phyloP scores from a whole-genome alignment of 2,113 vertebrate genomes.

The Corythoichthys intestinalis region DNA sequence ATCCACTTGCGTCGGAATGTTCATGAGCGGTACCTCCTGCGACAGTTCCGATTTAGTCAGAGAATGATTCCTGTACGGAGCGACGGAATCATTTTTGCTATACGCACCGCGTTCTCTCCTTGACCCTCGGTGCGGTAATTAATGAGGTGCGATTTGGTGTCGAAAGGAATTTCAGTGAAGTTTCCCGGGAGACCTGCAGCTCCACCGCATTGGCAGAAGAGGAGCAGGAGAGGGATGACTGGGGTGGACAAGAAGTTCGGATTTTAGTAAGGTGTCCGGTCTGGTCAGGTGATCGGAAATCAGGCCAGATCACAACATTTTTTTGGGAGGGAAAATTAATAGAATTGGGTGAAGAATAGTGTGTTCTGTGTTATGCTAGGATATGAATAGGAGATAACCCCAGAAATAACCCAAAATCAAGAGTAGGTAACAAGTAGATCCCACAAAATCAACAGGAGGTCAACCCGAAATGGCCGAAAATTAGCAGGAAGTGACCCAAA shows the following conservation, averaged over 20 bases:
- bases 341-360: too few relatives aligned
- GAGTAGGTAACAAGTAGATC: too few relatives aligned
- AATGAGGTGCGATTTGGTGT: constrained; percentile 80
- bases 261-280: too few relatives aligned
- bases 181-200: constrained; percentile 44
- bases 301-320: too few relatives aligned
- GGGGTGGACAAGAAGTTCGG: constrained; percentile 19
- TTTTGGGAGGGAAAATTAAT: too few relatives aligned
- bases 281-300: too few relatives aligned
- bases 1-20: constrained; percentile 8
- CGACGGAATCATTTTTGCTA: not conserved
- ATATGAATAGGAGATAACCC: too few relatives aligned
- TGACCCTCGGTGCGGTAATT: constrained; percentile 83
- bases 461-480: too few relatives aligned
- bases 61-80: not conserved
- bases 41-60: constrained; percentile 7
- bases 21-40: constrained; percentile 54
- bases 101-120: constrained; percentile 80
- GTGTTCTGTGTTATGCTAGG: too few relatives aligned
- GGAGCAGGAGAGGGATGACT: constrained; percentile 80
- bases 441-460: too few relatives aligned
- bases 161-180: constrained; percentile 62
- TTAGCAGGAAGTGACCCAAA: too few relatives aligned
- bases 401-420: too few relatives aligned
- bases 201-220: constrained; percentile 68